Percentiles rank a stretch among this genome's conserved stretches.
These are phyloP conservation scores for Endotricha flammealis DNA, from an alignment of 2,888 invertebrate species.

Conservation along the genomic window DNA sequence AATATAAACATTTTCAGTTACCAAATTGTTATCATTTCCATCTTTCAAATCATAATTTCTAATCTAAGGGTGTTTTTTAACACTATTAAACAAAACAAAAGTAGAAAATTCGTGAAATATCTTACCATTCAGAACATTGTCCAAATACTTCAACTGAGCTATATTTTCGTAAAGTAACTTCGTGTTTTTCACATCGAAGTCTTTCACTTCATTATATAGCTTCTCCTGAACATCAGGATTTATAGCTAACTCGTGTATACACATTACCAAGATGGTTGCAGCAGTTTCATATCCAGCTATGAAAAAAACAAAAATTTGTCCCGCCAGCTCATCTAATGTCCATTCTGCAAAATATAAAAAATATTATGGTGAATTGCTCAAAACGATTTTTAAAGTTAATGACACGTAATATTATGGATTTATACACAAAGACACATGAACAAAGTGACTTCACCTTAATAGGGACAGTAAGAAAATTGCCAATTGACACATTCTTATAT, in stretches of 20 bases:
- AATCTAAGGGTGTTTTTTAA: too few relatives aligned
- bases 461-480: too few relatives aligned
- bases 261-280: constrained; percentile 49
- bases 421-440: too few relatives aligned
- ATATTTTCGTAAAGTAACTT: constrained; percentile 42
- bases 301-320: constrained; percentile 69
- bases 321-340: constrained; percentile 50
- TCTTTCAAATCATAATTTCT: too few relatives aligned
- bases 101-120: too few relatives aligned
- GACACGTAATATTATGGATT: background rate
- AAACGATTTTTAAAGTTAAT: background rate
- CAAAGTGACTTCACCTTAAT: too few relatives aligned
- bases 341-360: constrained; percentile 44
- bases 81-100: too few relatives aligned
- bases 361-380: too few relatives aligned
- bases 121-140: constrained; percentile 52
- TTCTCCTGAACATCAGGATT: constrained; percentile 59
- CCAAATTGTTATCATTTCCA: too few relatives aligned
- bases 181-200: constrained; percentile 30
- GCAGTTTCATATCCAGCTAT: constrained; percentile 66
- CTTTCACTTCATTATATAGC: constrained; percentile 50
- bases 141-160: constrained; percentile 49
- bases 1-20: too few relatives aligned
- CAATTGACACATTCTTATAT: too few relatives aligned
- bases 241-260: constrained; percentile 58